Evolutionary conservation across 1,140 invertebrate species (phyloP).

Genomic region (Brachionus paranguensis): DNA sequence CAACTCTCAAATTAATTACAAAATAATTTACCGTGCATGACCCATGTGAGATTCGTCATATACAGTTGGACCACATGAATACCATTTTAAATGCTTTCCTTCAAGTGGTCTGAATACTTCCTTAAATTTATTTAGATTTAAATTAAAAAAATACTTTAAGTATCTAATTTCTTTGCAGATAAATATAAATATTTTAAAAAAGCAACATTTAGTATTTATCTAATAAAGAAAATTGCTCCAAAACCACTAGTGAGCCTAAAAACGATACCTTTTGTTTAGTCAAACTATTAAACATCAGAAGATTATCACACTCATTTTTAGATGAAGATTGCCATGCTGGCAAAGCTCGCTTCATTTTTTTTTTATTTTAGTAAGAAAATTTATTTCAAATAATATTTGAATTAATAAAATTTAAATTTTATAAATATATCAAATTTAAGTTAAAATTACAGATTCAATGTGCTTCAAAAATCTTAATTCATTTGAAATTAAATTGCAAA

Average conservation of each 20-base stretch:
- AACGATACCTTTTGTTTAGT: neutral
- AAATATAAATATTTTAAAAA: neutral
- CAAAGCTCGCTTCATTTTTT: neutral
- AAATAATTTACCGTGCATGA: conserved; percentile 72
- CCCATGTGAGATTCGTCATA: conserved; percentile 99
- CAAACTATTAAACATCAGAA: neutral
- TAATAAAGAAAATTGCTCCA: neutral
- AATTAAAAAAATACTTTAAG: conserved; percentile 27
- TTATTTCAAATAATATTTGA: no score
- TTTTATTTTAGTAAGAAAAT: no score
- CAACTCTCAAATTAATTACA: no score
- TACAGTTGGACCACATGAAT: conserved; percentile 93
- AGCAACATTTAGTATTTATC: neutral
- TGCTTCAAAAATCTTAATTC: no score
- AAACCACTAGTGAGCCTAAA: neutral
- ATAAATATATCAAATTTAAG: no score
- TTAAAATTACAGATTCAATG: no score
- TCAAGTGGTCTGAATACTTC: conserved; percentile 81
- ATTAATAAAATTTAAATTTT: no score
- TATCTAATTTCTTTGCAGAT: neutral
- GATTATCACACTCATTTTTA: neutral
- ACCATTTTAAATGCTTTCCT: conserved; percentile 79
- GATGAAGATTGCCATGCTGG: neutral
- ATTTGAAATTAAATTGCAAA: no score
- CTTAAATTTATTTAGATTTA: conserved; percentile 42